phyloP scores from a whole-genome alignment of 2,888 invertebrate species.

The Xestia ashworthii region DNA sequence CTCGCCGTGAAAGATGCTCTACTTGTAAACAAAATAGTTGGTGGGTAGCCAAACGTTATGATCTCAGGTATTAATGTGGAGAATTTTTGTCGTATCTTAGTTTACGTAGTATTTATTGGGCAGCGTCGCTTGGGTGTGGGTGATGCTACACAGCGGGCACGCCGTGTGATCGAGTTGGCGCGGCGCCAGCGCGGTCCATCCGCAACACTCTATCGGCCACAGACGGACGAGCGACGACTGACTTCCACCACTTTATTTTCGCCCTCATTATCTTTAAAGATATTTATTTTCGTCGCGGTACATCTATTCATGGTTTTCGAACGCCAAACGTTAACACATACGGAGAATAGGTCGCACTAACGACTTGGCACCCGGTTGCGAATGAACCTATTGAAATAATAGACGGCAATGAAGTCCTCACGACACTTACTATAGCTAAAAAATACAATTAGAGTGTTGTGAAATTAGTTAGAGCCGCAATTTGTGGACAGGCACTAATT shows the following conservation, averaged over 20 bases:
- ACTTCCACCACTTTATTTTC: slow-evolving; percentile 88
- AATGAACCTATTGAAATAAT: slow-evolving; percentile 82
- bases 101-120: slow-evolving; percentile 75
- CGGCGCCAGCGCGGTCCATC: slow-evolving; percentile 77
- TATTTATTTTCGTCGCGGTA: slow-evolving; percentile 86
- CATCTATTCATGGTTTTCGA: slow-evolving; percentile 79
- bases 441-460: slow-evolving; percentile 80
- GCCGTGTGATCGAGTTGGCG: slow-evolving; percentile 84
- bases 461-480: slow-evolving; percentile 80
- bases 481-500: slow-evolving; percentile 79
- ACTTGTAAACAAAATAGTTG: slow-evolving; percentile 79
- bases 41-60: slow-evolving; percentile 80
- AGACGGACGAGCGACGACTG: slow-evolving; percentile 84
- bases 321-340: slow-evolving; percentile 83
- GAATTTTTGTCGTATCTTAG: slow-evolving; percentile 72
- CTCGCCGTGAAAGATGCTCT: slow-evolving; percentile 74
- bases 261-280: slow-evolving; percentile 89
- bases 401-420: slow-evolving; percentile 83
- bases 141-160: slow-evolving; percentile 73
- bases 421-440: slow-evolving; percentile 75
- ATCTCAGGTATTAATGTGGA: slow-evolving; percentile 74
- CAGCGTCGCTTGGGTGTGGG: slow-evolving; percentile 72
- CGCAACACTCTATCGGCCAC: slow-evolving; percentile 80
- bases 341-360: slow-evolving; percentile 84
- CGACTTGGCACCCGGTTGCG: slow-evolving; percentile 81